These are phyloP conservation scores for Steromphala cineraria DNA, from an alignment of 2,888 invertebrate species.

Conservation along the genomic window DNA sequence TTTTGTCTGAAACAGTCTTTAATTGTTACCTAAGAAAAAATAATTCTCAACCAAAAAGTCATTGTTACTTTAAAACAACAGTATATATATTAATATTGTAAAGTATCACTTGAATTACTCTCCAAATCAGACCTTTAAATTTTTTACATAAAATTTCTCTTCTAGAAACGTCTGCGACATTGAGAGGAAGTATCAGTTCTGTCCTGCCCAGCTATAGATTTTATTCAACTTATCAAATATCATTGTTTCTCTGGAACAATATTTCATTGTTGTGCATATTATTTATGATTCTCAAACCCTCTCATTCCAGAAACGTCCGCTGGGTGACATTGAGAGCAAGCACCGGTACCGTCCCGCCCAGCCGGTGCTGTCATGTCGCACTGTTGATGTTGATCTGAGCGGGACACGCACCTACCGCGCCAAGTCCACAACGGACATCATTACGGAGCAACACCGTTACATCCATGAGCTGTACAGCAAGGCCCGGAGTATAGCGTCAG, in stretches of 20 bases:
- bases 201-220: slow-evolving; percentile 64
- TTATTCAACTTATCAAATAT: too few relatives aligned
- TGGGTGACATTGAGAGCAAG: slow-evolving; percentile 63
- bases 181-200: slow-evolving; percentile 57
- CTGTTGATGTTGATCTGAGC: slow-evolving; percentile 65
- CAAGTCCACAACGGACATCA: slow-evolving; percentile 64
- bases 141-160: too few relatives aligned
- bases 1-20: too few relatives aligned
- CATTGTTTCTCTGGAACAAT: too few relatives aligned
- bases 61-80: too few relatives aligned
- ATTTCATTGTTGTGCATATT: too few relatives aligned
- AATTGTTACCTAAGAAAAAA: too few relatives aligned
- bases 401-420: slow-evolving; percentile 68
- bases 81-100: too few relatives aligned
- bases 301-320: slow-evolving; percentile 61
- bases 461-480: slow-evolving; percentile 61
- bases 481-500: slow-evolving; percentile 8
- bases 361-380: slow-evolving; percentile 66
- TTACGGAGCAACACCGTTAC: slow-evolving; percentile 66
- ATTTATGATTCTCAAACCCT: too few relatives aligned
- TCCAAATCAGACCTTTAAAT: too few relatives aligned
- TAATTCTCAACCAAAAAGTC: too few relatives aligned
- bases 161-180: slow-evolving; percentile 67
- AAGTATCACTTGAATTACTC: too few relatives aligned
- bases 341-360: slow-evolving; percentile 61